Evolutionary conservation across 2,888 invertebrate species (phyloP).

Genomic region (Stenichneumon culpator): DNA sequence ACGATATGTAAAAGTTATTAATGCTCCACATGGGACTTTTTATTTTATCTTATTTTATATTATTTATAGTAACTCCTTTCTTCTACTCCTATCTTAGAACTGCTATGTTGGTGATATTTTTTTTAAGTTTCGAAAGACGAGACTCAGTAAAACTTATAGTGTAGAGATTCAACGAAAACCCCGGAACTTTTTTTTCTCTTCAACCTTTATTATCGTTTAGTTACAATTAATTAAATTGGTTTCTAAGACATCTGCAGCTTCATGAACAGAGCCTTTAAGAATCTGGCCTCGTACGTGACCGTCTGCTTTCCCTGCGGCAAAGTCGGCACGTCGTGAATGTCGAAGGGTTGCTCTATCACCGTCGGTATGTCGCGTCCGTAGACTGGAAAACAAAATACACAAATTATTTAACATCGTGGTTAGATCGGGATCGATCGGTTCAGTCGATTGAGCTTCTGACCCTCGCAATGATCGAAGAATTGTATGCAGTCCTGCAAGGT

Average conservation of each 20-base stretch:
- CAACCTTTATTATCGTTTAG: neutral
- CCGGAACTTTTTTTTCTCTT: neutral
- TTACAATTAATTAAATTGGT: conserved; percentile 32
- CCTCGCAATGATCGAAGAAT: conserved; percentile 96
- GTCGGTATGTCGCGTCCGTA: conserved; percentile 95
- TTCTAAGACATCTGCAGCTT: conserved; percentile 86
- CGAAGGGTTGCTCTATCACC: conserved; percentile 92
- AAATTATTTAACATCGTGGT: conserved; percentile 57
- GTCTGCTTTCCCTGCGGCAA: conserved; percentile 93
- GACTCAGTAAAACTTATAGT: too few relatives aligned
- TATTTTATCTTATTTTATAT: neutral
- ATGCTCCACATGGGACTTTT: neutral
- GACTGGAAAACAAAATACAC: conserved; percentile 85
- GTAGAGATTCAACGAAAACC: neutral
- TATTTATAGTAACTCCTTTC: too few relatives aligned
- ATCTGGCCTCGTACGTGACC: conserved; percentile 95
- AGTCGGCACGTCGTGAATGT: conserved; percentile 89
- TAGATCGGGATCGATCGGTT: neutral
- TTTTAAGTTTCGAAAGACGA: too few relatives aligned
- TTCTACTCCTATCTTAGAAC: too few relatives aligned
- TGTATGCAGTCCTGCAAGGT: conserved; percentile 95
- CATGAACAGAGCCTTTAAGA: conserved; percentile 93
- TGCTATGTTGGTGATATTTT: too few relatives aligned
- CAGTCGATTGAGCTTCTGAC: conserved; percentile 81
- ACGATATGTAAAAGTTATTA: too few relatives aligned